Evolutionary conservation across 1,140 invertebrate species (phyloP), one percentile per base, ranked within the genome.

Genomic region (Xylocopa sonorina): DNA sequence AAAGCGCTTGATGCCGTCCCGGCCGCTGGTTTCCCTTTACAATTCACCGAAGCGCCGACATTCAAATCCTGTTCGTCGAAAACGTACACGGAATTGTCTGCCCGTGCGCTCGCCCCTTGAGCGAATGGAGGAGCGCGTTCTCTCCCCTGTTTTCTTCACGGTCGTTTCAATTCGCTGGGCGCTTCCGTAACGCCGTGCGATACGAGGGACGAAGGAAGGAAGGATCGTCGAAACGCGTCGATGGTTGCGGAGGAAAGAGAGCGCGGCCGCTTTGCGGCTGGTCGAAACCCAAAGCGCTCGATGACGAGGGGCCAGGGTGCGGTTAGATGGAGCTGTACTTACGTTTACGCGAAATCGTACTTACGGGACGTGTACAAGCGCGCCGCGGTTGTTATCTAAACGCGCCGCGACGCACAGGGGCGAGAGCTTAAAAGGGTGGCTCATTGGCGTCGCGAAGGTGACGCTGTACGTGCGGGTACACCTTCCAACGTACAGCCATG

Each of bases 271-370:
- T 2, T n/a, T 38, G 14, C 29, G 73, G 48, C 51, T 66, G 68
- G 57, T 73, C 58, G 58, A 66, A 58, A 64, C 46, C 48, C 71
- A 64, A 48, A 67, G 34, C 60, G n/a, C 63, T 62, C 27, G 63
- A 51, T 76, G 55, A 71, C 75, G 60, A 73, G 29, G 50, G 18
- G 18, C 21, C 12, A 73, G 46, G 58, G 78, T 64, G 12, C 50
- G 51, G 60, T 58, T 79, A 43, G 62, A 80, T 58, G 50, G 32
- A 48, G 66, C 60, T 43, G 68, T 66, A 66, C 41, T 79, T 73
- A 51, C 48, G 57, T 57, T 27, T 66, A 80, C 71, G 38, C 18
- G 29, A 51, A 72, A 46, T 58, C 46, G n/a, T 73, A 73, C 48
- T 63, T 53, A 63, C 16, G 46, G 16, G 3, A 27, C 14, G 29